Evolutionary conservation across 2,113 vertebrate species (phyloP).

Genomic region (Oreochromis spilurus): DNA sequence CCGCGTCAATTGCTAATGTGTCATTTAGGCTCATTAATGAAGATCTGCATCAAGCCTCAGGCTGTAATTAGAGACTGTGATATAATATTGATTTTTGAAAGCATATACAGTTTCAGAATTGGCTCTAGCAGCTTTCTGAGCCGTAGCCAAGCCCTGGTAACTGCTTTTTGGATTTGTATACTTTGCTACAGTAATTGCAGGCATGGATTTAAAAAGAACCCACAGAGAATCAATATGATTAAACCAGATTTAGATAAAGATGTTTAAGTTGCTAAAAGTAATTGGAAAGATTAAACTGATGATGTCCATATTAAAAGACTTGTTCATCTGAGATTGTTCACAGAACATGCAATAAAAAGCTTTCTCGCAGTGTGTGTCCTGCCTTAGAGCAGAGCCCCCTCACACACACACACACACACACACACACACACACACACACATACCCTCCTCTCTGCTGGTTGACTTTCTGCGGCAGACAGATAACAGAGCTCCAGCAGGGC

Average conservation of each 20-base stretch:
- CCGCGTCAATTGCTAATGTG: neutral
- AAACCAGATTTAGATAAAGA: neutral
- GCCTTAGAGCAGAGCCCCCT: neutral
- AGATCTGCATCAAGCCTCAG: neutral
- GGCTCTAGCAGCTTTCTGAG: neutral
- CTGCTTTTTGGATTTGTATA: neutral
- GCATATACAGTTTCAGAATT: neutral
- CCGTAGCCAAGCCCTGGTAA: neutral
- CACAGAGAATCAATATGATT: neutral
- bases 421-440: too few relatives aligned
- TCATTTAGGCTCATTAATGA: conserved; percentile 19
- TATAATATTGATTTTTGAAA: neutral
- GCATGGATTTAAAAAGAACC: neutral
- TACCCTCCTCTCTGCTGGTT: neutral
- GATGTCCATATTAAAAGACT: neutral
- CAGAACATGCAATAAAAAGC: conserved; percentile 19
- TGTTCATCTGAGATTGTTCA: neutral
- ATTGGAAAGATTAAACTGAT: neutral
- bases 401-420: neutral
- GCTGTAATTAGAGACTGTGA: conserved; percentile 11
- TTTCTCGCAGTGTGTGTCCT: neutral
- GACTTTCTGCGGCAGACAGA: conserved; percentile 37
- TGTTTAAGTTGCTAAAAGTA: neutral
- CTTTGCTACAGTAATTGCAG: neutral
- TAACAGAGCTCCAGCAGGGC: conserved; percentile 52